Base-by-base conservation (phyloP, 2,113 vertebrate species). In the Neomonachus schauinslandi region DNA sequence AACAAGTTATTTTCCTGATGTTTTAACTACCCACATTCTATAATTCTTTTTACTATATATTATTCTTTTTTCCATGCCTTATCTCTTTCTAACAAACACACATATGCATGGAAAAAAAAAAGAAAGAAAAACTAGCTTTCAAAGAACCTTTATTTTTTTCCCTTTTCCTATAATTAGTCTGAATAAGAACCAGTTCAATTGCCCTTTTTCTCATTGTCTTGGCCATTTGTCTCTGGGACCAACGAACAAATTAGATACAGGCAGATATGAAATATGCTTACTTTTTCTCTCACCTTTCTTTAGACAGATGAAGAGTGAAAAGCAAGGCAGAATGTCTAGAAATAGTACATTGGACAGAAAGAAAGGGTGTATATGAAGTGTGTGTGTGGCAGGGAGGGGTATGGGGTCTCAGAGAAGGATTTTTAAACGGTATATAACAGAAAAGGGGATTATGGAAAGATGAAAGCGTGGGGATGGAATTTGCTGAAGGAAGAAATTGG, bases 11-110 rank as follows among this genome's bases (percentile, higher is more conserved):
- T 94, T 92, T 21, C 77, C 26, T 59, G 5, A 4, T 83, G 28
- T 87, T 94, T 97, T 84, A 88, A 86, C 11, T 88, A 92, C 33
- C n/a, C 28, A 87, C 3, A 84, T 90, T 87, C 57, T 59, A 36
- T 65, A 87, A 91, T 82, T 89, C 22, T 79, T 69, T 77, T 86
- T 57, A 9, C 26, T 80, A 5, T 77, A 81, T 39, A n/a, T 95
- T 92, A 83, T 95, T 92, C 39, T 79, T 83, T 72, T 86, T 95
- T 89, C 95, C 28, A 51, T 91, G 22, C 26, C 51, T 96, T 97
- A 97, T 97, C 95, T 97, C 81, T 96, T 91, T 84, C 84, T 53
- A 93, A 80, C 84, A 97, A 83, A 61, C n/a, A 92, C 15, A 80
- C 18, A 80, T 6, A 15, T 71, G 81, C 81, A 95, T 11, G 74